phyloP scores from a whole-genome alignment of 2,797 vertebrate genomes.

The Myotis vivesi region DNA sequence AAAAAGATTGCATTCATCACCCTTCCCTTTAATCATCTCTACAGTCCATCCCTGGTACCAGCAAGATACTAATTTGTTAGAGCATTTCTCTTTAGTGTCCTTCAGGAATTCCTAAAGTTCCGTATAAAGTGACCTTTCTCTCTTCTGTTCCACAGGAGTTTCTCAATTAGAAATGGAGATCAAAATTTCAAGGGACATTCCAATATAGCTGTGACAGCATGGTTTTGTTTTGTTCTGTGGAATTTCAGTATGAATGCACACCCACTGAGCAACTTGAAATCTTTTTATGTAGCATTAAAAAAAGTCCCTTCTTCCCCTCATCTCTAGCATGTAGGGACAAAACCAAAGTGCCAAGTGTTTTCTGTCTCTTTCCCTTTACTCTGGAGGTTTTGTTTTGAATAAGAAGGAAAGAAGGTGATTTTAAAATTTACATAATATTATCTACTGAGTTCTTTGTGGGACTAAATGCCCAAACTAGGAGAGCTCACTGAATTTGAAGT shows the following conservation, averaged over 20 bases:
- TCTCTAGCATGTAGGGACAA: background rate
- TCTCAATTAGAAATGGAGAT: conserved; percentile 49
- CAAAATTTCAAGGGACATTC: conserved; percentile 62
- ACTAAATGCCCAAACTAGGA: background rate
- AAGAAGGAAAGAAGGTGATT: background rate
- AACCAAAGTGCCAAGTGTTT: conserved; percentile 16
- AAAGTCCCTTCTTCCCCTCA: background rate
- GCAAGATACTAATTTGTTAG: background rate
- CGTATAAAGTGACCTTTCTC: background rate
- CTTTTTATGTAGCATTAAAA: background rate
- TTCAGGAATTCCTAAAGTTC: background rate
- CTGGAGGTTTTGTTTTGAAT: conserved; percentile 38
- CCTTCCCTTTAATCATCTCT: background rate
- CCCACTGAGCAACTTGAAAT: conserved; percentile 9
- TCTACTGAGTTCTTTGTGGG: background rate
- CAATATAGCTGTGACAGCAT: background rate
- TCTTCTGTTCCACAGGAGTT: conserved; percentile 21
- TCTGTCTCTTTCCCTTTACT: background rate
- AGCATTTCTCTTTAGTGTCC: background rate
- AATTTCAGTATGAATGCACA: conserved; percentile 35
- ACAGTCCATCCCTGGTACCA: background rate
- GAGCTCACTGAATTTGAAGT: conserved; percentile 7
- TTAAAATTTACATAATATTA: conserved; percentile 8
- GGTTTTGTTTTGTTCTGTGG: background rate
- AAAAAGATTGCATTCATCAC: background rate